These are phyloP conservation scores for Calcarius lapponicus DNA, from an alignment of 2,797 vertebrate genomes.

Conservation along the genomic window DNA sequence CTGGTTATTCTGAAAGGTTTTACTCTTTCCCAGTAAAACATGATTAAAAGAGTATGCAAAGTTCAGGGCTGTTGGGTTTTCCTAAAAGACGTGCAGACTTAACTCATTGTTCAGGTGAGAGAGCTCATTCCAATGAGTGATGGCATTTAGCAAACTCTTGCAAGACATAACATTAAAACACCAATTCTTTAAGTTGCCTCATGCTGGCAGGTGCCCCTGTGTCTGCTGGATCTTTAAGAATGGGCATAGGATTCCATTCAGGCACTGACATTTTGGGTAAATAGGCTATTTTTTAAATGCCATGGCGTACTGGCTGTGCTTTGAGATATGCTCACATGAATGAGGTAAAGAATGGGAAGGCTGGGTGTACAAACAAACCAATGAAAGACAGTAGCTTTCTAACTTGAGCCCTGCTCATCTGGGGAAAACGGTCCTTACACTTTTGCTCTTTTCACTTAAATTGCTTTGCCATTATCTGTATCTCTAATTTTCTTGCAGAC, in stretches of 20 bases:
- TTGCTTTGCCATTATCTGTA: slow-evolving; percentile 28
- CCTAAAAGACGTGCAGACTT: not conserved
- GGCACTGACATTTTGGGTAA: slow-evolving; percentile 25
- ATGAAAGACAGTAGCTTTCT: not conserved
- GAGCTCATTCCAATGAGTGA: not conserved
- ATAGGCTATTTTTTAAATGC: not conserved
- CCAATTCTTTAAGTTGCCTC: not conserved
- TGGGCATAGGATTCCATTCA: not conserved
- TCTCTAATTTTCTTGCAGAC: slow-evolving; percentile 22
- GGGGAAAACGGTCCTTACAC: not conserved
- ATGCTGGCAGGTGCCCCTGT: not conserved
- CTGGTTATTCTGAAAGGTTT: not conserved
- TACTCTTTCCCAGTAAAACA: not conserved
- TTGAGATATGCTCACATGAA: slow-evolving; percentile 13
- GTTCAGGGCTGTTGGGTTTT: not conserved
- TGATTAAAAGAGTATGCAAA: not conserved
- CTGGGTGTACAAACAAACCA: not conserved
- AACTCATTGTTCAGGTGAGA: not conserved
- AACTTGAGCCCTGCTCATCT: not conserved
- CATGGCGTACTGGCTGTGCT: not conserved
- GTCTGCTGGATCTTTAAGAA: not conserved
- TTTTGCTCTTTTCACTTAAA: slow-evolving; percentile 35
- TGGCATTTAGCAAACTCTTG: slow-evolving; percentile 14
- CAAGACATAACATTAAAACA: not conserved
- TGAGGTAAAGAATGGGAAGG: not conserved